Conservation (phyloP, 2,113 vertebrate genomes). For the Ptilonorhynchus violaceus region DNA sequence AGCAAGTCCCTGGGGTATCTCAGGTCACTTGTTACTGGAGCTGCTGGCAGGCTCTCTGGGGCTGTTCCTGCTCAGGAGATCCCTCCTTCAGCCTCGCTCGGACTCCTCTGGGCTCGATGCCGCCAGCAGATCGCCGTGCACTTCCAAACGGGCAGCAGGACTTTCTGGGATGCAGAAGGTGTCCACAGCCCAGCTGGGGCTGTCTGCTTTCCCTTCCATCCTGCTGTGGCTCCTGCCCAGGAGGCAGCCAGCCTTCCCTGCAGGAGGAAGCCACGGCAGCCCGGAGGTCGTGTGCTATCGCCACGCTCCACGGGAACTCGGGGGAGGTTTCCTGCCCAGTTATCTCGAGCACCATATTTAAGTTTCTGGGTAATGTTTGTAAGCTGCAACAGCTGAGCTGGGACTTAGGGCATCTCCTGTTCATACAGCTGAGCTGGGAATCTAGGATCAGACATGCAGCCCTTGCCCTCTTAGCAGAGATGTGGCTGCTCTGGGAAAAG, state of each 20-base stretch:
- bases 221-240: not conserved
- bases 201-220: not conserved
- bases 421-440: not conserved
- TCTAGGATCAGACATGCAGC: not conserved
- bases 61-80: not conserved
- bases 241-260: not conserved
- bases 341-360: not conserved
- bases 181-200: not conserved
- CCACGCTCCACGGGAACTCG: not conserved
- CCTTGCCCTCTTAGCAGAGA: not conserved
- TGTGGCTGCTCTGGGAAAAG: not conserved
- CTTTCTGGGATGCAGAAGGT: not conserved
- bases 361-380: not conserved
- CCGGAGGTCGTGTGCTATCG: not conserved
- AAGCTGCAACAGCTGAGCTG: not conserved
- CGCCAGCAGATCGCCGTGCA: accelerated
- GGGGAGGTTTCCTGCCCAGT: conserved; percentile 5
- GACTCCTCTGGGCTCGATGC: not conserved
- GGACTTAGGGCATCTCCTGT: not conserved
- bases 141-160: not conserved
- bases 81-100: not conserved
- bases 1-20: not conserved
- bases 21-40: not conserved
- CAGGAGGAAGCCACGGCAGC: not conserved
- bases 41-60: not conserved